These are phyloP conservation scores for Lanius ludovicianus DNA, from an alignment of 2,113 vertebrate species.

Conservation along the genomic window DNA sequence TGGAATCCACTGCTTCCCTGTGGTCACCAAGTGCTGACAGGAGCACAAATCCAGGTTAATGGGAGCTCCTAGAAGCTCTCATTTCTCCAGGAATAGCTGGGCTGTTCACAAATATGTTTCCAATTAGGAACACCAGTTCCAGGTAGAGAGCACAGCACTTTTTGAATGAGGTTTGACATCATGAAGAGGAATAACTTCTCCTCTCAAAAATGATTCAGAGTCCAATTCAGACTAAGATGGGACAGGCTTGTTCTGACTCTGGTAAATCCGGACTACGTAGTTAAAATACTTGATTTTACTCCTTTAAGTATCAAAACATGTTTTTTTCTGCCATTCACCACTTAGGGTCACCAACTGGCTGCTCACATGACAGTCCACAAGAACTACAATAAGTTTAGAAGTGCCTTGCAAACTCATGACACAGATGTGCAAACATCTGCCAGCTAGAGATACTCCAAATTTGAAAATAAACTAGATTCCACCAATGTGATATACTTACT, in stretches of 20 bases:
- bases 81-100: neutral
- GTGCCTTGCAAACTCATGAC: neutral
- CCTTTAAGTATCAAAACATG: neutral
- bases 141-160: neutral
- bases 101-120: neutral
- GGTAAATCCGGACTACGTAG: neutral
- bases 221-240: neutral
- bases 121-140: neutral
- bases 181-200: neutral
- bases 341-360: neutral
- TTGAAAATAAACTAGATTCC: neutral
- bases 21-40: neutral
- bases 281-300: neutral
- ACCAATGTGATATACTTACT: neutral
- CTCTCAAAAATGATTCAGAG: neutral
- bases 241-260: neutral
- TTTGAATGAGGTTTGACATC: neutral
- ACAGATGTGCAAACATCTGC: neutral
- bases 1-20: neutral
- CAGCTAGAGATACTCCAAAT: neutral
- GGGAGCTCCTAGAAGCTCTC: neutral
- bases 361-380: neutral
- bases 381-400: neutral
- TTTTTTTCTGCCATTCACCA: neutral
- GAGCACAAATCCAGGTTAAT: neutral